Conservation (phyloP, 2,888 invertebrate species). For the Caradrina kadenii region DNA sequence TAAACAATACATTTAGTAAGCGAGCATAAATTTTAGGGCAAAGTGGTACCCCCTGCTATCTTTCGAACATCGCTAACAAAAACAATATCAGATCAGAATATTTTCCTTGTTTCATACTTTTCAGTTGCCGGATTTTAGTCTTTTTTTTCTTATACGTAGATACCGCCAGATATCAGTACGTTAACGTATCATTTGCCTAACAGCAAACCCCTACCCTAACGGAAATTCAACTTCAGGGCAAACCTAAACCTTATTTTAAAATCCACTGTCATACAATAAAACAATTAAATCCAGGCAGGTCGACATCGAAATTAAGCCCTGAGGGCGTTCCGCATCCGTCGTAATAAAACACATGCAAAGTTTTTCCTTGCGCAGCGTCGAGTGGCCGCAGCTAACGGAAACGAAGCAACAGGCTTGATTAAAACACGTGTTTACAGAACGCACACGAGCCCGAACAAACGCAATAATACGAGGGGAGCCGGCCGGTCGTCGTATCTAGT, state of each 20-base stretch:
- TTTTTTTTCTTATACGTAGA: neutral
- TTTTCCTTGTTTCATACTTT: too few species aligned
- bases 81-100: too few species aligned
- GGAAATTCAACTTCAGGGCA: constrained; percentile 40
- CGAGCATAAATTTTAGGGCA: too few species aligned
- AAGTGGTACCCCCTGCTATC: too few species aligned
- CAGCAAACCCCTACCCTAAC: constrained; percentile 5
- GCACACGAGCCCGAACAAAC: constrained; percentile 84
- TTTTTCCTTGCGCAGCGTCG: constrained; percentile 88
- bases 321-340: constrained; percentile 84
- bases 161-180: neutral
- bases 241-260: constrained; percentile 65
- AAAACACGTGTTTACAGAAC: constrained; percentile 90
- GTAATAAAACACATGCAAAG: constrained; percentile 91
- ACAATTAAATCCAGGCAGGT: constrained; percentile 83
- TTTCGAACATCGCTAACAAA: too few species aligned
- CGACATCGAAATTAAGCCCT: constrained; percentile 88
- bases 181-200: neutral
- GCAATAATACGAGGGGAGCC: constrained; percentile 75
- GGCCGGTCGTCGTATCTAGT: constrained; percentile 18
- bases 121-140: neutral
- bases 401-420: constrained; percentile 90
- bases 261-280: constrained; percentile 79
- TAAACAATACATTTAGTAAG: too few species aligned
- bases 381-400: constrained; percentile 86